Evolutionary conservation across 2,113 vertebrate genomes (phyloP).

Genomic region (Lagopus leucura): DNA sequence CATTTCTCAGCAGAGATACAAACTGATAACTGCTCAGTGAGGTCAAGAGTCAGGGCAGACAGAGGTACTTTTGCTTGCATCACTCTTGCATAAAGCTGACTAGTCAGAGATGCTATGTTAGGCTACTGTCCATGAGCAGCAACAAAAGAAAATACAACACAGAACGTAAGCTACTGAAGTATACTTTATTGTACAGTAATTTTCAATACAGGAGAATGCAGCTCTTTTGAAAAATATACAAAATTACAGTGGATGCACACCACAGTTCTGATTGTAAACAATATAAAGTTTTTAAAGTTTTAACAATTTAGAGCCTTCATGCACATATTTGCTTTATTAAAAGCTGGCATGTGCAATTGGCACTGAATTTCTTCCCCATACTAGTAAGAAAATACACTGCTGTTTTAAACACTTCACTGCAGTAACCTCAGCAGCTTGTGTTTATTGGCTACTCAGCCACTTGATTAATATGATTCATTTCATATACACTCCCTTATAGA

Average conservation of each 20-base stretch:
- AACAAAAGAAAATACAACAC: neutral
- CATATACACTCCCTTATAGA: neutral
- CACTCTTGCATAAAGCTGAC: neutral
- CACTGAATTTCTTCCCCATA: neutral
- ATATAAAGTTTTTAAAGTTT: conserved; percentile 41
- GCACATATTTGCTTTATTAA: neutral
- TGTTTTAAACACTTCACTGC: conserved; percentile 14
- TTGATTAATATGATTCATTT: conserved; percentile 3
- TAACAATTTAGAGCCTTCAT: conserved; percentile 33
- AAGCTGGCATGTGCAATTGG: neutral
- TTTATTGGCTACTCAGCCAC: conserved; percentile 43
- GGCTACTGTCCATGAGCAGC: neutral
- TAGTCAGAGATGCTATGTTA: neutral
- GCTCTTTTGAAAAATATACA: conserved; percentile 40
- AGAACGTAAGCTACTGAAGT: neutral
- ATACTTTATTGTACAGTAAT: conserved; percentile 65
- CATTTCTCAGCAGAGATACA: neutral
- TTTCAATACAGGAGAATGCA: conserved; percentile 38
- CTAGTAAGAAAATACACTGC: conserved; percentile 51
- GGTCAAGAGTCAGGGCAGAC: neutral
- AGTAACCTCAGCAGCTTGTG: neutral
- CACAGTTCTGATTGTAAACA: conserved; percentile 41
- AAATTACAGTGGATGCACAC: conserved; percentile 48
- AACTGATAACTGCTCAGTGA: neutral
- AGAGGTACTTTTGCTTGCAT: neutral